These are phyloP conservation scores for Hydroisotoma schaefferi DNA, from an alignment of 2,888 invertebrate genomes.

Conservation along the genomic window DNA sequence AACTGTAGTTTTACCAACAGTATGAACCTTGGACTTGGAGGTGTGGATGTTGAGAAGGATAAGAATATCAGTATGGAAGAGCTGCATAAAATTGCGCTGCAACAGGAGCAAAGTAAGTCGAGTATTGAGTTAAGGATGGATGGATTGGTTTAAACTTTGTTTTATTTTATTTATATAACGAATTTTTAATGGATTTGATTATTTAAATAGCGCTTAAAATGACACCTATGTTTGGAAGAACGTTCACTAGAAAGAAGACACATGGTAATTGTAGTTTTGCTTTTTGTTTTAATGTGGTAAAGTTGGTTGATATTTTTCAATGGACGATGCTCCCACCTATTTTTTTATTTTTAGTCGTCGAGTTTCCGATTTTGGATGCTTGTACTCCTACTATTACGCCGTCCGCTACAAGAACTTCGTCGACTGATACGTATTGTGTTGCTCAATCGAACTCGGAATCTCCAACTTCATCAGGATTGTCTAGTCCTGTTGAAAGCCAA, in stretches of 20 bases:
- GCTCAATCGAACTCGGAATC: slow-evolving; percentile 26
- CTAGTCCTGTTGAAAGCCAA: slow-evolving; percentile 10
- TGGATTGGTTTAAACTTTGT: not conserved
- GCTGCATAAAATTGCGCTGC: slow-evolving; percentile 23
- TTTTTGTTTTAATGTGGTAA: too few species aligned
- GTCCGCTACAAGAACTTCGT: slow-evolving; percentile 33
- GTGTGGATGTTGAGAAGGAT: too few species aligned
- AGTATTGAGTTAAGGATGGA: not conserved
- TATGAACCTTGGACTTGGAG: too few species aligned
- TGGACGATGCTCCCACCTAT: too few species aligned
- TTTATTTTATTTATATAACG: not conserved
- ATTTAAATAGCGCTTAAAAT: not conserved
- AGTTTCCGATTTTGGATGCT: not conserved
- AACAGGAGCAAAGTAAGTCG: slow-evolving; percentile 23
- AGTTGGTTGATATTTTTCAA: too few species aligned
- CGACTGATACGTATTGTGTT: slow-evolving; percentile 37
- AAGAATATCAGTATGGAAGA: slow-evolving; percentile 42
- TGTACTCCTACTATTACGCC: slow-evolving; percentile 3
- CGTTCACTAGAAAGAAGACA: slow-evolving; percentile 12
- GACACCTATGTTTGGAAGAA: not conserved
- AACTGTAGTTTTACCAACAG: too few species aligned
- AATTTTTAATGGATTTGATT: not conserved
- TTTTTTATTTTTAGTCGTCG: not conserved
- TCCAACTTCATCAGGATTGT: slow-evolving; percentile 6
- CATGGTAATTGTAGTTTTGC: slow-evolving; percentile 8